These are phyloP conservation scores for Leptodirus hochenwartii DNA, from an alignment of 2,888 invertebrate genomes.

Conservation along the genomic window DNA sequence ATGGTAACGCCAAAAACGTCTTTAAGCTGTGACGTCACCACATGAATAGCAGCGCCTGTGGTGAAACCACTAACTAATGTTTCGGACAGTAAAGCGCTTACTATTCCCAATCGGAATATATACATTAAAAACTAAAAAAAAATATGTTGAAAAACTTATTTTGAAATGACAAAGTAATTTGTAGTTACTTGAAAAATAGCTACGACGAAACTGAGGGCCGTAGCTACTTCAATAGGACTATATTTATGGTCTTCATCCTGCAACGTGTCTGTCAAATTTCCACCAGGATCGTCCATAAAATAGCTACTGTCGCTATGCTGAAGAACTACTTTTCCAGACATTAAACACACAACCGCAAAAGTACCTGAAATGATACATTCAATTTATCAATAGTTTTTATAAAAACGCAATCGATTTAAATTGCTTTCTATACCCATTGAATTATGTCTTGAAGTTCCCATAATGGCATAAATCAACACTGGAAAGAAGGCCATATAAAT, in stretches of 20 bases:
- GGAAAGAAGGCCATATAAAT: slow-evolving; percentile 39
- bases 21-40: slow-evolving; percentile 47
- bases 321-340: slow-evolving; percentile 69
- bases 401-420: slow-evolving; percentile 1
- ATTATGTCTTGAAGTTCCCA: slow-evolving; percentile 26
- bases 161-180: too few species aligned
- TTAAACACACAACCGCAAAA: slow-evolving; percentile 75
- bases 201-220: slow-evolving; percentile 56
- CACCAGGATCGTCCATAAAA: slow-evolving; percentile 12
- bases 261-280: slow-evolving; percentile 11
- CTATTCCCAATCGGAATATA: slow-evolving; percentile 36
- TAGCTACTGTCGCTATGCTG: slow-evolving; percentile 21
- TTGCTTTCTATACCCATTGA: slow-evolving; percentile 23
- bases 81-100: slow-evolving; percentile 41
- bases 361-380: slow-evolving; percentile 33
- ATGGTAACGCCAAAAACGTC: slow-evolving; percentile 39
- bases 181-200: slow-evolving; percentile 50
- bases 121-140: slow-evolving; percentile 41
- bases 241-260: slow-evolving; percentile 15
- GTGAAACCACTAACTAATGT: slow-evolving; percentile 55
- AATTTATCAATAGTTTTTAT: neutral
- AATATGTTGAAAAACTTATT: slow-evolving; percentile 3
- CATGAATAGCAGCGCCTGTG: slow-evolving; percentile 52
- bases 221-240: slow-evolving; percentile 47
- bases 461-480: slow-evolving; percentile 25